These are phyloP conservation scores for Diadema setosum DNA, from an alignment of 35 echinoderm and acorn worm genomes.

Conservation along the genomic window DNA sequence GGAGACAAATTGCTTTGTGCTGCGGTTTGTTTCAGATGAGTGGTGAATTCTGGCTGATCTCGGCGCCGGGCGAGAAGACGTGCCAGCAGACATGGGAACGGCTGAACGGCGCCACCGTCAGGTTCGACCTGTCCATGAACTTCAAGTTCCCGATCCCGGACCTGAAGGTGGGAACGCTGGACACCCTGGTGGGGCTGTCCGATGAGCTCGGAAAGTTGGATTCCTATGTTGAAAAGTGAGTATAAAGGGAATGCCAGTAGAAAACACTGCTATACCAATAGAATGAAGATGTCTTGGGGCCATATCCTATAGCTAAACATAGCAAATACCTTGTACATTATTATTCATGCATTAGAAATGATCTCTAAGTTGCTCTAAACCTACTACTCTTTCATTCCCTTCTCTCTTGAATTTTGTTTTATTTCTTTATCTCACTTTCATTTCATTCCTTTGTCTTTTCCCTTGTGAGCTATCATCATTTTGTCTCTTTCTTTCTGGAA, in stretches of 20 bases:
- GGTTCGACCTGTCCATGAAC: conserved; percentile 70
- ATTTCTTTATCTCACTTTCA: not conserved
- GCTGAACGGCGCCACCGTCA: conserved; percentile 64
- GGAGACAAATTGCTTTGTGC: no score
- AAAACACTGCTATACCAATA: no score
- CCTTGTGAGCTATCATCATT: no score
- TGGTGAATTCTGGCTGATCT: conserved; percentile 89
- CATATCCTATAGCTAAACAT: no score
- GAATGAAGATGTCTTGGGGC: no score
- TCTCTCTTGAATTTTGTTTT: no score
- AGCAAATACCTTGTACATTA: no score
- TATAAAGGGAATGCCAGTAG: no score
- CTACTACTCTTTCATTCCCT: not conserved
- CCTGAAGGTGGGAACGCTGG: conserved; percentile 92
- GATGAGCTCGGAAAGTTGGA: conserved; percentile 97
- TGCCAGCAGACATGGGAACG: conserved; percentile 82
- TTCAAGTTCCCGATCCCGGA: conserved; percentile 88
- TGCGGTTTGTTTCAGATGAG: conserved; percentile 47
- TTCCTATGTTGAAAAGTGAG: conserved; percentile 88
- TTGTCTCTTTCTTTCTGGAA: no score
- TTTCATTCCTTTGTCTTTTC: no score
- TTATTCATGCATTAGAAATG: no score
- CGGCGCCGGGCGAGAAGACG: conserved; percentile 92
- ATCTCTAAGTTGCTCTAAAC: no score
- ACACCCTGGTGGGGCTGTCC: conserved; percentile 89